These are phyloP conservation scores for Onychostruthus taczanowskii DNA, from an alignment of 2,113 vertebrate species.

Conservation along the genomic window DNA sequence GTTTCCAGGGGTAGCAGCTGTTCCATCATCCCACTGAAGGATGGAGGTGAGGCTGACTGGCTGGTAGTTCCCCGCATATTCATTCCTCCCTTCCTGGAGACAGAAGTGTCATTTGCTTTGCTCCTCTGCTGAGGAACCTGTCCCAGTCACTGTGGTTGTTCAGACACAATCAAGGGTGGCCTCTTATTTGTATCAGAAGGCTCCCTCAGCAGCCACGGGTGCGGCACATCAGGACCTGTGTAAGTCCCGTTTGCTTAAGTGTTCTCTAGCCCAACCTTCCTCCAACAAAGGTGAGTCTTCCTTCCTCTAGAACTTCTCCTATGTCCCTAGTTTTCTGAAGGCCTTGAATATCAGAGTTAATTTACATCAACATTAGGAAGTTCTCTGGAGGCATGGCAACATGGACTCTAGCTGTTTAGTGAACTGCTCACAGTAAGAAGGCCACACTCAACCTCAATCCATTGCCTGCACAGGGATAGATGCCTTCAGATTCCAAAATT, in stretches of 20 bases:
- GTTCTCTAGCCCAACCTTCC: background rate
- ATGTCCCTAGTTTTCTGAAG: background rate
- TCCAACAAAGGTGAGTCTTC: background rate
- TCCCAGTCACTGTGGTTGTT: background rate
- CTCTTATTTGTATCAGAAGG: rapidly evolving
- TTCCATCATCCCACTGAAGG: background rate
- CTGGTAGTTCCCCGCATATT: background rate
- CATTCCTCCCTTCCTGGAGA: background rate
- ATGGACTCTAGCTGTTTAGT: background rate
- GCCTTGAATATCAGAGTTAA: background rate
- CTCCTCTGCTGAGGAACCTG: background rate
- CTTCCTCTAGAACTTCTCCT: background rate
- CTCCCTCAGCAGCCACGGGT: background rate
- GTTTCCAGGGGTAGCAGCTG: background rate
- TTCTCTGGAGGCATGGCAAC: background rate
- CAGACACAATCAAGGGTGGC: background rate
- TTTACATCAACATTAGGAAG: background rate
- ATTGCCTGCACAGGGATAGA: background rate
- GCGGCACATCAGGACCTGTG: background rate
- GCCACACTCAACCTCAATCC: background rate
- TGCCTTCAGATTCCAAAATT: background rate
- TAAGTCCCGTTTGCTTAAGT: background rate
- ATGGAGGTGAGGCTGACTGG: rapidly evolving
- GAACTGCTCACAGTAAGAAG: background rate
- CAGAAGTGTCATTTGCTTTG: background rate